Evolutionary conservation across 2,797 vertebrate species (phyloP).

Genomic region (Macrochelys suwanniensis): DNA sequence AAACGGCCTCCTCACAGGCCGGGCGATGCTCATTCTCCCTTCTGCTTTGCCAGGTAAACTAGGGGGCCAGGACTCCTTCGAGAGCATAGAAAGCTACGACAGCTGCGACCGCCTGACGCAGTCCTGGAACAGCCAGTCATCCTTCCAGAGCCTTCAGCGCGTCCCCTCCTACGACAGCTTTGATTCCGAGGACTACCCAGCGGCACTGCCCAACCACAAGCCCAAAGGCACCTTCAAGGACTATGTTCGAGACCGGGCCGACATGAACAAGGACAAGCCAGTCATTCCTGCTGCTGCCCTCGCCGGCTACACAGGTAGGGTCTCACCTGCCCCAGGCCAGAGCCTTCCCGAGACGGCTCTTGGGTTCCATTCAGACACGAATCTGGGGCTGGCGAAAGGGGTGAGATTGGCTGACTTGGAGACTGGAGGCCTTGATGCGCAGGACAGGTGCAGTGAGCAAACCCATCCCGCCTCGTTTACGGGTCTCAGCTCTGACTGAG

Average conservation of each 20-base stretch:
- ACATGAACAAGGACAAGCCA: constrained; percentile 99
- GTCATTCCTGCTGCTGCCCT: constrained; percentile 98
- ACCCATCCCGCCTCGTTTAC: background rate
- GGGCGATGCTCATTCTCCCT: background rate
- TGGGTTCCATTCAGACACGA: background rate
- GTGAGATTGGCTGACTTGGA: background rate
- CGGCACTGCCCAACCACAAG: constrained; percentile 93
- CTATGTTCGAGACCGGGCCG: constrained; percentile 97
- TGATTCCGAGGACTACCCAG: constrained; percentile 96
- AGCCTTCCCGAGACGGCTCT: background rate
- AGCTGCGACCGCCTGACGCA: constrained; percentile 96
- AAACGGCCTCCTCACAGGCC: background rate
- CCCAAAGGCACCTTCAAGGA: constrained; percentile 99
- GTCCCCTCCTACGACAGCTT: constrained; percentile 99
- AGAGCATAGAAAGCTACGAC: constrained; percentile 98
- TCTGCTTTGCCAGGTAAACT: constrained; percentile 89
- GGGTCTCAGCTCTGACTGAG: background rate
- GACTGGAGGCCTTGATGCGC: background rate
- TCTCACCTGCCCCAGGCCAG: rapidly evolving
- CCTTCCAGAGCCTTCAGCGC: constrained; percentile 97
- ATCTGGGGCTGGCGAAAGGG: background rate
- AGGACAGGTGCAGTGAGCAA: background rate
- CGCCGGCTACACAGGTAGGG: constrained; percentile 97
- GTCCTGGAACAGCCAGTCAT: constrained; percentile 99
- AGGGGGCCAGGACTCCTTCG: constrained; percentile 97